Percentiles rank a stretch among this genome's conserved stretches.
These are phyloP conservation scores for Drosophila fuyamai DNA, from an alignment of 1,140 invertebrate genomes.

Conservation along the genomic window DNA sequence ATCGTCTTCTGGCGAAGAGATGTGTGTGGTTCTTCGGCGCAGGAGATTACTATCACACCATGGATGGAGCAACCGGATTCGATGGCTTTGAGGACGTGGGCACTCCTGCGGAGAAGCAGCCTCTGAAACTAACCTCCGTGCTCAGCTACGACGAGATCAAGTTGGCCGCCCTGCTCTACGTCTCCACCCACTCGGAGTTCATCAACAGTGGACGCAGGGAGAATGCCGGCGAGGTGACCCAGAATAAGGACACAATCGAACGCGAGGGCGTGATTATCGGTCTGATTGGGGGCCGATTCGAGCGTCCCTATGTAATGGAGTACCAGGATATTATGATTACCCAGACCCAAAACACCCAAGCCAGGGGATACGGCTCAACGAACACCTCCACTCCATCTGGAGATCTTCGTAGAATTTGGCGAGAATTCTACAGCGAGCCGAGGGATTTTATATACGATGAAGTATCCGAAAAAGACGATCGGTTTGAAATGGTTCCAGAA, in stretches of 20 bases:
- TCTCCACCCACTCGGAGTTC: slow-evolving; percentile 87
- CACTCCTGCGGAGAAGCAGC: slow-evolving; percentile 26
- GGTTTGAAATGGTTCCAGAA: slow-evolving; percentile 27
- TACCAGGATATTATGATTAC: slow-evolving; percentile 86
- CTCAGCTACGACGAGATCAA: slow-evolving; percentile 81
- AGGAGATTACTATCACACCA: slow-evolving; percentile 29
- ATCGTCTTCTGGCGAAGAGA: slow-evolving; percentile 66
- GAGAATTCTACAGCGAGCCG: slow-evolving; percentile 63
- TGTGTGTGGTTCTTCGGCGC: slow-evolving; percentile 54
- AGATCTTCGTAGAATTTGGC: slow-evolving; percentile 70
- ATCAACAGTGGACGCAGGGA: slow-evolving; percentile 87
- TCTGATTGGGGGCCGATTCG: slow-evolving; percentile 85
- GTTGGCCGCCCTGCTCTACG: slow-evolving; percentile 87
- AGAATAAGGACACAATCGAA: slow-evolving; percentile 64
- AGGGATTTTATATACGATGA: slow-evolving; percentile 51
- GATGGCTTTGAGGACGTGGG: slow-evolving; percentile 65
- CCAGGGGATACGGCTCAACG: slow-evolving; percentile 84
- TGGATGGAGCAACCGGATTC: slow-evolving; percentile 23
- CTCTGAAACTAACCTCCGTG: slow-evolving; percentile 49
- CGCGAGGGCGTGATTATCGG: slow-evolving; percentile 79
- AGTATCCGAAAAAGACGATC: background rate
- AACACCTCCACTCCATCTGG: background rate
- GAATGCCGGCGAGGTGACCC: slow-evolving; percentile 85
- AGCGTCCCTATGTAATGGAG: slow-evolving; percentile 86
- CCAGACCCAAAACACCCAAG: slow-evolving; percentile 85